These are phyloP conservation scores for rabbit (Oryctolagus cuniculus) DNA, from an alignment of 2,113 vertebrate genomes.

Conservation along the genomic window mOryCun1.1 NC_091439.1:94165001-94165500, in stretches of 20 bases:
- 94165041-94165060: not conserved
- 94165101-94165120: not conserved
- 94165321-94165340: slow-evolving; percentile 52
- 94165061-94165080: not conserved
- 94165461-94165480: slow-evolving; percentile 10
- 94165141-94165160: not conserved
- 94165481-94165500: not conserved
- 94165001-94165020: not conserved
- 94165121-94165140: not conserved
- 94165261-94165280: slow-evolving; percentile 6
- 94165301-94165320: slow-evolving; percentile 46
- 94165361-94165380: slow-evolving; percentile 27
- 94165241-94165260: not conserved
- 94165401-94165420: slow-evolving; percentile 55
- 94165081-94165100: not conserved
- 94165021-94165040: not conserved
- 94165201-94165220: slow-evolving; percentile 7
- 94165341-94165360: slow-evolving; percentile 34
- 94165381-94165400: slow-evolving; percentile 65
- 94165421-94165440: slow-evolving; percentile 49
- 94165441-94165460: slow-evolving; percentile 62
- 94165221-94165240: not conserved
- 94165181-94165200: not conserved
- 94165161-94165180: slow-evolving; percentile 11
- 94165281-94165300: slow-evolving; percentile 22